phyloP scores from a whole-genome alignment of 2,888 invertebrate species.

The Ophonus ardosiacus region DNA sequence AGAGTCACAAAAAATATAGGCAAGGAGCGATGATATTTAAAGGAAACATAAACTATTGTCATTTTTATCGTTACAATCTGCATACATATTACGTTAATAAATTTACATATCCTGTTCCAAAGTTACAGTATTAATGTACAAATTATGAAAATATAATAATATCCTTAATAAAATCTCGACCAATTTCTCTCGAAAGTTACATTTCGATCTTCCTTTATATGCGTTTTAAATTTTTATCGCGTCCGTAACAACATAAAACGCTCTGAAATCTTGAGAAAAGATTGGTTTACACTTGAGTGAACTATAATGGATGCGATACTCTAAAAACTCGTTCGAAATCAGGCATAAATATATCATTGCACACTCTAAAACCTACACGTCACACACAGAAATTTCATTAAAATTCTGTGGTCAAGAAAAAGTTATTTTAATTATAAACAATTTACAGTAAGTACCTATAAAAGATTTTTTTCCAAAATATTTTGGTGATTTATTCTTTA shows the following conservation, averaged over 20 bases:
- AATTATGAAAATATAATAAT: conserved; percentile 7
- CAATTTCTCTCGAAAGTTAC: too few species aligned
- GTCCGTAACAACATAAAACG: conserved; percentile 33
- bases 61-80: background rate
- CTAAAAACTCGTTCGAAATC: conserved; percentile 24
- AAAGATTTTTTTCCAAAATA: too few species aligned
- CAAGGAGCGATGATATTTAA: too few species aligned
- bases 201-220: background rate
- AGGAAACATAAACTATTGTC: too few species aligned
- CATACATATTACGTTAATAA: background rate
- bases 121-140: background rate
- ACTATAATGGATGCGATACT: conserved; percentile 23
- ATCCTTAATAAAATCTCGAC: background rate
- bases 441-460: too few species aligned
- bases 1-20: too few species aligned
- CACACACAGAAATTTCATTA: background rate
- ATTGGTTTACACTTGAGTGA: conserved; percentile 23
- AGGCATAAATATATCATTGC: conserved; percentile 31
- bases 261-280: background rate
- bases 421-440: too few species aligned
- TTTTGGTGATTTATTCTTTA: too few species aligned
- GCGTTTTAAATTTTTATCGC: conserved; percentile 42
- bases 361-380: conserved; percentile 12
- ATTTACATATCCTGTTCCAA: conserved; percentile 1
- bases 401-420: too few species aligned